These are phyloP conservation scores for Haemorhous mexicanus DNA, from an alignment of 2,113 vertebrate genomes.

Conservation along the genomic window DNA sequence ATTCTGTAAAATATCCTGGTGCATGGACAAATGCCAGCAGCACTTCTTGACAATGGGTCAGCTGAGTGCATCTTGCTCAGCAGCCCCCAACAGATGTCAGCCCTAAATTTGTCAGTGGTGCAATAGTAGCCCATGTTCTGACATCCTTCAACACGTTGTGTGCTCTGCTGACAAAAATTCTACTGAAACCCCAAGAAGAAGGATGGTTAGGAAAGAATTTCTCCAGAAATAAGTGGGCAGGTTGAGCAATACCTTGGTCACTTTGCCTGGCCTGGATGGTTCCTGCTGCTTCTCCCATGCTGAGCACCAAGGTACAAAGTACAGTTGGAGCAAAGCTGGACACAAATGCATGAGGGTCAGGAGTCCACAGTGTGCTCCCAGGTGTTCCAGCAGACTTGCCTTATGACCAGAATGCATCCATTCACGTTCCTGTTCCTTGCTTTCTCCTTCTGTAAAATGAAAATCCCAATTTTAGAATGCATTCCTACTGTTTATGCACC, in stretches of 20 bases:
- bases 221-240: background rate
- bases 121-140: background rate
- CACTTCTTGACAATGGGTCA: background rate
- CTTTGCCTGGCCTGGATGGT: background rate
- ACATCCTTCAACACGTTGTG: background rate
- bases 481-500: background rate
- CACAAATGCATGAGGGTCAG: background rate
- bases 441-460: background rate
- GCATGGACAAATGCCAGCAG: slow-evolving; percentile 40
- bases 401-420: background rate
- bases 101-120: background rate
- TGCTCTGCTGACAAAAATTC: background rate
- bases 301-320: background rate
- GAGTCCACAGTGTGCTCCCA: background rate
- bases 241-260: background rate
- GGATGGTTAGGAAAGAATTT: background rate
- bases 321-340: background rate
- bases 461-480: background rate
- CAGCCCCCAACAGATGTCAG: slow-evolving; percentile 6
- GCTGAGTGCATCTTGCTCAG: background rate
- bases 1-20: slow-evolving; percentile 35
- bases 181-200: background rate
- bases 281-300: background rate
- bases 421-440: background rate
- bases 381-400: background rate